phyloP scores from a whole-genome alignment of 2,888 invertebrate species.

The Pristionchus japonicus region DNA sequence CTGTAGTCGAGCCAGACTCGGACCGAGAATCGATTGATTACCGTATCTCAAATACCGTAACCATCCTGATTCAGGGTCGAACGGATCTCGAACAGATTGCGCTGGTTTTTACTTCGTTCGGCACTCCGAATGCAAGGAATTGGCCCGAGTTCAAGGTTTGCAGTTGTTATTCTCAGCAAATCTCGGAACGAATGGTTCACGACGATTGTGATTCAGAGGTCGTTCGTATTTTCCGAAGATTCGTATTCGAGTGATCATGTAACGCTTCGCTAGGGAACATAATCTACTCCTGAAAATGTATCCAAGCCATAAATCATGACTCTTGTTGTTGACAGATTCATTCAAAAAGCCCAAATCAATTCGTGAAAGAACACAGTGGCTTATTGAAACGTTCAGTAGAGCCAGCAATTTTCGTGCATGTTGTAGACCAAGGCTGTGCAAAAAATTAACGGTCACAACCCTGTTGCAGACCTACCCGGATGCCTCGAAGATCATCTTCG shows the following conservation, averaged over 20 bases:
- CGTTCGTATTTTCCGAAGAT: not conserved
- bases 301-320: too few relatives aligned
- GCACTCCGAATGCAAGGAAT: slow-evolving; percentile 63
- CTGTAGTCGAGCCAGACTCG: too few relatives aligned
- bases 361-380: too few relatives aligned
- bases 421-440: too few relatives aligned
- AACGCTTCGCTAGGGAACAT: too few relatives aligned
- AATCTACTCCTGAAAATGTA: too few relatives aligned
- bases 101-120: slow-evolving; percentile 63
- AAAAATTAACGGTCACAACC: too few relatives aligned
- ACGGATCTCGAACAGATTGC: slow-evolving; percentile 72
- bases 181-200: not conserved
- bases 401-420: too few relatives aligned
- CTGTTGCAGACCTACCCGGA: slow-evolving; percentile 49
- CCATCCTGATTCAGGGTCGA: slow-evolving; percentile 58
- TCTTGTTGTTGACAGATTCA: too few relatives aligned
- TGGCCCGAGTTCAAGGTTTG: slow-evolving; percentile 64
- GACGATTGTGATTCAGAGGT: not conserved
- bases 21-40: not conserved
- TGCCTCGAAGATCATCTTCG: slow-evolving; percentile 59
- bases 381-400: too few relatives aligned
- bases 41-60: not conserved
- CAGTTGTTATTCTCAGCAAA: not conserved
- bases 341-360: too few relatives aligned
- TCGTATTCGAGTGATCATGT: too few relatives aligned